Percentiles rank a stretch among this genome's conserved stretches.
Evolutionary conservation across 2,797 vertebrate genomes (phyloP).

Genomic region (Oreonectes daqikongensis): DNA sequence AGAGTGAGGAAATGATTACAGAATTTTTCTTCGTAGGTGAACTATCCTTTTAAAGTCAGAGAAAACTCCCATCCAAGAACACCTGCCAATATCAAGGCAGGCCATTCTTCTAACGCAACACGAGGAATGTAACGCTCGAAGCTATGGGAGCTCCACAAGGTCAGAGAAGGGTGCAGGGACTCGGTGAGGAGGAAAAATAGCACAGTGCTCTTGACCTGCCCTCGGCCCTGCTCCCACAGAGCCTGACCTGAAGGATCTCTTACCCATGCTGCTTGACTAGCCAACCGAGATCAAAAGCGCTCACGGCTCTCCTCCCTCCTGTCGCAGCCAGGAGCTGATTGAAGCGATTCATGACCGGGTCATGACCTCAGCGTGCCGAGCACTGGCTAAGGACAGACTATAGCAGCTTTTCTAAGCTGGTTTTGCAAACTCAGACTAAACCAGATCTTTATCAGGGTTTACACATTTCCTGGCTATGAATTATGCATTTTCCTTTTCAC

Average conservation of each 20-base stretch:
- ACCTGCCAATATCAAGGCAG: background rate
- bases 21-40: too few species aligned
- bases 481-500: constrained; percentile 17
- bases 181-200: constrained; percentile 52
- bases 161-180: constrained; percentile 37
- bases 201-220: constrained; percentile 59
- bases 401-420: constrained; percentile 44
- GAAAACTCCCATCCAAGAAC: background rate
- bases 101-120: background rate
- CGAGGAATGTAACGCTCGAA: constrained; percentile 6
- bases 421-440: constrained; percentile 34
- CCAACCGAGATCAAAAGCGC: constrained; percentile 96
- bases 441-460: constrained; percentile 46
- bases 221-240: constrained; percentile 40
- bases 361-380: constrained; percentile 86
- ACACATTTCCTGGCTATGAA: constrained; percentile 34
- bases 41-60: background rate
- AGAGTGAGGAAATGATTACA: too few species aligned
- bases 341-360: constrained; percentile 86
- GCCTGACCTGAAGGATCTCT: constrained; percentile 94
- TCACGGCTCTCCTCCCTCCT: constrained; percentile 86
- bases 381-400: constrained; percentile 86
- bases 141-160: constrained; percentile 34
- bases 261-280: constrained; percentile 94
- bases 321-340: constrained; percentile 88